Percentiles rank a stretch among this genome's conserved stretches.
Evolutionary conservation across 2,888 invertebrate species (phyloP).

Genomic region (Ashinkailepas kermadecensis): DNA sequence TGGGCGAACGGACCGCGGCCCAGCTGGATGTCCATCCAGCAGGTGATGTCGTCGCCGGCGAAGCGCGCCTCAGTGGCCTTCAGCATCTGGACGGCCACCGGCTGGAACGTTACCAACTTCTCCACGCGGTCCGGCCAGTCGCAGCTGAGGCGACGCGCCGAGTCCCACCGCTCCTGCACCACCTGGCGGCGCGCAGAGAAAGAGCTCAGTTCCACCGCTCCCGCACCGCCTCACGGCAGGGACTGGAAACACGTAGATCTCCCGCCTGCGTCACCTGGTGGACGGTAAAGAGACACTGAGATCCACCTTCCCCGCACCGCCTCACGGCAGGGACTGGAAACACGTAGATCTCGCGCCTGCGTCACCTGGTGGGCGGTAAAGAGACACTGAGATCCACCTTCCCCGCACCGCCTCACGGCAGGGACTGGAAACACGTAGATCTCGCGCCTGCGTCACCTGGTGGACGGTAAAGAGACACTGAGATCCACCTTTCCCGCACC

Average conservation of each 20-base stretch:
- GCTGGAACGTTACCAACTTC: conserved; percentile 36
- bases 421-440: too few relatives aligned
- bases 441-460: too few relatives aligned
- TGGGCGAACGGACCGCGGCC: conserved; percentile 35
- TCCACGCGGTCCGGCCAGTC: conserved; percentile 33
- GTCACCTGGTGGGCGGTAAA: too few relatives aligned
- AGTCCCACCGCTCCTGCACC: conserved; percentile 37
- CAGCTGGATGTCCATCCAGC: conserved; percentile 37
- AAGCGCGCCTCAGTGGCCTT: conserved; percentile 35
- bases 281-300: not conserved
- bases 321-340: too few relatives aligned
- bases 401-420: too few relatives aligned
- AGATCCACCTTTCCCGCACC: too few relatives aligned
- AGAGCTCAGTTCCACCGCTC: not conserved
- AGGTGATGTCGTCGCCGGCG: conserved; percentile 35
- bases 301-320: too few relatives aligned
- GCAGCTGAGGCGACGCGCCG: conserved; percentile 35
- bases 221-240: not conserved
- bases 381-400: too few relatives aligned
- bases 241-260: too few relatives aligned
- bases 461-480: too few relatives aligned
- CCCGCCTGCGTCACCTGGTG: not conserved
- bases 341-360: too few relatives aligned
- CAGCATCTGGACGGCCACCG: conserved; percentile 36
- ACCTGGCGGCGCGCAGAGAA: not conserved